Base-by-base conservation (phyloP, 1,140 invertebrate genomes). In the Meloidogyne exigua region DNA sequence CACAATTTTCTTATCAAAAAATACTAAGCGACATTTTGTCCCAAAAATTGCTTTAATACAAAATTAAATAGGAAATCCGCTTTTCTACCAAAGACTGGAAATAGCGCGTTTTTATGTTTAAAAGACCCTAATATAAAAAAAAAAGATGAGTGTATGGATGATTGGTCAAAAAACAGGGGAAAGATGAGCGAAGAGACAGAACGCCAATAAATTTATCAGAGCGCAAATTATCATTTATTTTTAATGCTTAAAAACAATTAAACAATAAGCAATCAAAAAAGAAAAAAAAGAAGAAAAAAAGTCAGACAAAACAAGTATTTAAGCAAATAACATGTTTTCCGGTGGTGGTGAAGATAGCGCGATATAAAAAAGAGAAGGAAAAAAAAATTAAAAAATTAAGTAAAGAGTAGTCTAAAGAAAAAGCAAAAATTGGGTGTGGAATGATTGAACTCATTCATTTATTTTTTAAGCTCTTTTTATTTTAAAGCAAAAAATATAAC, bases 181-280 rank as follows among this genome's bases (percentile, higher is more conserved):
- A 9, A 21, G 49, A 57, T 57, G 49, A 57, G 49, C 49, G n/a
- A 57, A 57, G 5, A 0, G 18, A 57, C 13, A n/a, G n/a, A 57
- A 57, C 49, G 49, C 18, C 49, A 57, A 57, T 57, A 57, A 57
- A 57, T 57, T 57, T 57, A 57, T 57, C 49, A 57, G 49, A 57
- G 49, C 49, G 49, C 18, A 57, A 57, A 57, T 39, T 39, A n/a
- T n/a, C 5, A 5, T 57, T 57, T 57, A 57, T 57, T n/a, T 15
- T 44, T 42, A 13, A 42, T 42, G 39, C 44, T 49, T n/a, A 57
- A 57, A 57, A 57, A 57, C n/a, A 57, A 57, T 18, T n/a, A 57
- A 57, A 57, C n/a, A 9, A n/a, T n/a, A n/a, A 57, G n/a, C 18
- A 57, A 57, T 18, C 44, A 49, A n/a, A 57, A 57, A 57, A 57